Evolutionary conservation across 2,888 invertebrate genomes (phyloP).

Genomic region (Piscicola geometra): DNA sequence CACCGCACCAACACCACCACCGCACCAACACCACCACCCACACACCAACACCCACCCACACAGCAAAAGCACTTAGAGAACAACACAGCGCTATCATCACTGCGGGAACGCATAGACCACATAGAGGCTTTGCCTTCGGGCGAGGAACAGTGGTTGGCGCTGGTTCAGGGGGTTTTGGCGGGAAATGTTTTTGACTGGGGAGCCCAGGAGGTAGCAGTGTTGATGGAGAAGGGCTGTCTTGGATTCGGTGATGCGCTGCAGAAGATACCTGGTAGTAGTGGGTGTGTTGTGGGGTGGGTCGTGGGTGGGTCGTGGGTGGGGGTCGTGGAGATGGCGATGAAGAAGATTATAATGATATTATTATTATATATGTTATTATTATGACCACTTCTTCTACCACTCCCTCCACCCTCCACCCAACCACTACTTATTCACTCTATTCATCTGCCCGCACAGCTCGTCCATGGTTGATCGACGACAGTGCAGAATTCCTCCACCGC

Average conservation of each 20-base stretch:
- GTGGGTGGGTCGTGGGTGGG: too few relatives aligned
- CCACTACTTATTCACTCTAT: too few relatives aligned
- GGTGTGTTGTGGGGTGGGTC: background rate
- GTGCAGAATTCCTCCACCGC: constrained; percentile 76
- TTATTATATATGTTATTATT: too few relatives aligned
- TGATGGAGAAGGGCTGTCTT: constrained; percentile 69
- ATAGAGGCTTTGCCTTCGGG: constrained; percentile 68
- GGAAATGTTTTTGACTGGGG: constrained; percentile 99
- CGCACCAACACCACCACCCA: background rate
- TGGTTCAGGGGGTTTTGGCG: constrained; percentile 62
- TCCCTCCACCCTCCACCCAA: too few relatives aligned
- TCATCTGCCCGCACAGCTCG: constrained; percentile 58
- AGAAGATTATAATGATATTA: too few relatives aligned
- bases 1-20: too few relatives aligned
- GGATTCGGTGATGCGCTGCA: constrained; percentile 75
- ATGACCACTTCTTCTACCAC: too few relatives aligned
- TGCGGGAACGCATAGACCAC: constrained; percentile 66
- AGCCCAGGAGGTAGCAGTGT: constrained; percentile 78
- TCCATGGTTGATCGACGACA: constrained; percentile 84
- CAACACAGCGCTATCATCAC: constrained; percentile 68
- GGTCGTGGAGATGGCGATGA: background rate
- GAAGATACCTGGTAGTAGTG: constrained; percentile 76
- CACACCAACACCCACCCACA: constrained; percentile 45
- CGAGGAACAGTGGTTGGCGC: constrained; percentile 55
- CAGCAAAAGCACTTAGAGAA: constrained; percentile 84